Base-by-base conservation (phyloP, 2,797 vertebrate species). In the Acrossocheilus wenchowensis region DNA sequence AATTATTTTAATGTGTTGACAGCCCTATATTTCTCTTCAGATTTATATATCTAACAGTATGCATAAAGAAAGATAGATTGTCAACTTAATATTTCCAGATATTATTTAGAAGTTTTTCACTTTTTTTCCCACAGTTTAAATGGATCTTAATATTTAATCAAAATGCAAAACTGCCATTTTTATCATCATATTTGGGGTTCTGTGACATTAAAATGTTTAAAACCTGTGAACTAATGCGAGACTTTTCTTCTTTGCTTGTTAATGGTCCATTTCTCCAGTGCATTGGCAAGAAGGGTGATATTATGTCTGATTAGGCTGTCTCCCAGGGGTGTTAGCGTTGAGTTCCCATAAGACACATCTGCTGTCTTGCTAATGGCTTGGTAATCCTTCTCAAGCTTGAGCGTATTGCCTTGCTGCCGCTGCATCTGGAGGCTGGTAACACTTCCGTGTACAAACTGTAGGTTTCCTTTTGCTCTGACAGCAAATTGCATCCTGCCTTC, bases 311-410 rank as follows among this genome's bases (percentile, higher is more conserved):
- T 84, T 80, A 75, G 82, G n/a, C 26, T 75, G 78, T 80, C 34
- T 57, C 69, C 82, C 36, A 68, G 82, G 82, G 62, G 60, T 77
- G 78, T 77, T 81, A 88, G 72, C 48, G 6, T 77, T 62, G 62
- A 60, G 52, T 85, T 78, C 83, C 39, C 78, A 68, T 77, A 82
- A 77, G 87, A 78, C 83, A 88, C 83, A 85, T 88, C 82, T 85
- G 83, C 84, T 88, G 73, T 78, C 66, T 78, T n/a, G 26, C 83
- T 71, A 78, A 85, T 82, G 73, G 72, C 60, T 81, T 71, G 43
- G 6, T 88, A 85, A 85, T 88, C 78, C 87, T 14, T 62, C 60
- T 71, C 83, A 85, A 88, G 52, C 73, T 26, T 50, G 48, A 78
- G 45, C 11, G 36, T 81, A 15, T 71, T 57, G 77, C 71, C 71